Evolutionary conservation across 2,113 vertebrate species (phyloP).

Genomic region (Butorides virescens): DNA sequence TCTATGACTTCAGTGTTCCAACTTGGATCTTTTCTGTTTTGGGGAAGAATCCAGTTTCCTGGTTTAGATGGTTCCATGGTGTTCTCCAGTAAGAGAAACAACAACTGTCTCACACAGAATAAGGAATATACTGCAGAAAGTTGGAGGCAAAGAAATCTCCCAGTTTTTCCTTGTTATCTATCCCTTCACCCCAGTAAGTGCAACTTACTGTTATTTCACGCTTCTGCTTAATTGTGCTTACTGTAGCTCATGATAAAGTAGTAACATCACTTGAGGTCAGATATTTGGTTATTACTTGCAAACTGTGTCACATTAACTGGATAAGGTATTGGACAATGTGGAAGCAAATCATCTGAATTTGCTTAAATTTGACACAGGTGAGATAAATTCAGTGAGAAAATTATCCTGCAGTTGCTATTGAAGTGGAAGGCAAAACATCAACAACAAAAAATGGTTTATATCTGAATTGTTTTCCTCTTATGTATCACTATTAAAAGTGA

Average conservation of each 20-base stretch:
- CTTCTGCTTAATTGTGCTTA: neutral
- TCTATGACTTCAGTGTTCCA: neutral
- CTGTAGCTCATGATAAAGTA: neutral
- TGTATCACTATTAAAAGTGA: neutral
- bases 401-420: neutral
- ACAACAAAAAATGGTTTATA: neutral
- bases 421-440: neutral
- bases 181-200: neutral
- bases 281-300: neutral
- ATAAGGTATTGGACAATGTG: neutral
- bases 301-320: neutral
- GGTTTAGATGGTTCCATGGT: neutral
- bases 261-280: neutral
- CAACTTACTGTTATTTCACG: neutral
- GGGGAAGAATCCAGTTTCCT: neutral
- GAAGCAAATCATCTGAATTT: neutral
- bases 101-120: neutral
- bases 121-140: neutral
- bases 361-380: neutral
- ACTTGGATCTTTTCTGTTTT: neutral
- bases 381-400: neutral
- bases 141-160: neutral
- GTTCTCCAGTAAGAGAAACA: neutral
- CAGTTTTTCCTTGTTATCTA: neutral
- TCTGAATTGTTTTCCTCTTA: neutral